phyloP scores from a whole-genome alignment of 23 tunicate genomes.

The Styela clava region DNA sequence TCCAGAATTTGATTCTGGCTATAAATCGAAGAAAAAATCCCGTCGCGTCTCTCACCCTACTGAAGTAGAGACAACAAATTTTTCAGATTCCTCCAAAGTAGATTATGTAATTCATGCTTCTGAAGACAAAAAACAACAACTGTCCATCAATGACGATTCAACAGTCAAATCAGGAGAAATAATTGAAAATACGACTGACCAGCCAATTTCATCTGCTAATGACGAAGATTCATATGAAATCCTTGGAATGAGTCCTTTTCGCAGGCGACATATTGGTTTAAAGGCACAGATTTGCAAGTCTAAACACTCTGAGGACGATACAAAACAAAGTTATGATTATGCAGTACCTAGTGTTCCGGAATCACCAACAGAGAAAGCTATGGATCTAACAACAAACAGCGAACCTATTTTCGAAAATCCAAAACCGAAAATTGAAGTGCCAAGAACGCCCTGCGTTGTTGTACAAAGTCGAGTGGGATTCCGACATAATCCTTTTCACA shows the following conservation, averaged over 20 bases:
- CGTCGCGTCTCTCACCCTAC: conserved; percentile 12
- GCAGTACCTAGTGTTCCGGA: not conserved
- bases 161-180: not conserved
- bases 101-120: not conserved
- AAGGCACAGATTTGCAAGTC: conserved; percentile 33
- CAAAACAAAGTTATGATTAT: not conserved
- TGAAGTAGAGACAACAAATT: not conserved
- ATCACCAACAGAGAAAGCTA: not conserved
- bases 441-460: conserved; percentile 20
- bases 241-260: not conserved
- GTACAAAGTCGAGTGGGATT: conserved; percentile 9
- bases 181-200: not conserved
- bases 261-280: conserved; percentile 13
- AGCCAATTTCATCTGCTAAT: not conserved
- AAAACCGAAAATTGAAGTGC: conserved; percentile 25
- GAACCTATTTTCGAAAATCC: not conserved
- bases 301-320: conserved; percentile 22
- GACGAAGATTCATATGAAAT: not conserved
- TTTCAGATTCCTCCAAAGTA: not conserved
- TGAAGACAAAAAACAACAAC: not conserved
- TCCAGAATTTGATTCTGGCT: conserved; percentile 24
- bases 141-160: not conserved
- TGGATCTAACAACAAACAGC: not conserved
- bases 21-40: conserved; percentile 9
- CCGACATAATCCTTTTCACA: conserved; percentile 11